Evolutionary conservation across 2,888 invertebrate species (phyloP), one percentile per base, ranked within the genome.

Genomic region (Amphipoea lucens): DNA sequence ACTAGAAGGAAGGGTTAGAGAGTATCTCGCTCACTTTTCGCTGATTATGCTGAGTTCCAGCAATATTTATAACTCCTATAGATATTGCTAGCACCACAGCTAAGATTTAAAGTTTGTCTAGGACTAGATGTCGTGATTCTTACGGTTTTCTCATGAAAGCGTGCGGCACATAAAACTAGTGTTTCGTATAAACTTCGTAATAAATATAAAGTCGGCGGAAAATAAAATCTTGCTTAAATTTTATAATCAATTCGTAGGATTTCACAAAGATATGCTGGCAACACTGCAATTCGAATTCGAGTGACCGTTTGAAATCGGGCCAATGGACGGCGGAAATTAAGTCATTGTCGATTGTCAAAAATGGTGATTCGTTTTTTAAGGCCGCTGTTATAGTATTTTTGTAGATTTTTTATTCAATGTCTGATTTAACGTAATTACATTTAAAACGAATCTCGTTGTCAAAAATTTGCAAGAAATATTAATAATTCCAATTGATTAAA

Each of bases 341-440:
- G 65, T 29, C 74, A 65, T 78, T 76, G 67, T 11, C 12, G 75
- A 88, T 82, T 84, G 45, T 80, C 73, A 84, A 77, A 74, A 78
- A 74, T 63, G 76, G 78, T 83, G 42, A 79, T 75, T 89, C 85
- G 84, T 79, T 70, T 82, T 60, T 63, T 74, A 79, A 79, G 90
- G 91, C 89, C 89, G 85, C 89, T 92, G 91, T 92, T 92, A 90
- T 89, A 87, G 85, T 76, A 83, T 89, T 90, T 86, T 84, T 84
- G 86, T 90, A 90, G 90, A 80, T 89, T 91, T 91, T 91, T 90
- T 90, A 90, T 88, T 87, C 87, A 87, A 81, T 83, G 73, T 86
- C 85, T 78, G 70, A 79, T 81, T 42, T 66, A 67, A 63, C 12
- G 29, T 60, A 60, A 60, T 62, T 51, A 63, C 42, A 63, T 67